A percentile compares a stretch with the other conserved stretches of the same genome.
These are phyloP conservation scores for Xanthia togata DNA, from an alignment of 2,888 invertebrate species.

Conservation along the genomic window DNA sequence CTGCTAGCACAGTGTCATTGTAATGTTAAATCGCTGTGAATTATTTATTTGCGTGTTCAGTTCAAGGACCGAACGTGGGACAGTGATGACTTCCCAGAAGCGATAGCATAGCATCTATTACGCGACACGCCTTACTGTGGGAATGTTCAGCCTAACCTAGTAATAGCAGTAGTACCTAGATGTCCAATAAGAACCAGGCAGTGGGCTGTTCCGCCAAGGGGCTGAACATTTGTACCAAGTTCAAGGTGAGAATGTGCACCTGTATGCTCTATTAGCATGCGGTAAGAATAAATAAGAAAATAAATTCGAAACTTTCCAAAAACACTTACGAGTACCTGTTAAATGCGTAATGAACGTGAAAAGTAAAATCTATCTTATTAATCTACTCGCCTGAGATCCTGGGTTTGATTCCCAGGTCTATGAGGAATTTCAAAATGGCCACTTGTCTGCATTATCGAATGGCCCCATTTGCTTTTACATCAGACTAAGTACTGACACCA, in stretches of 20 bases:
- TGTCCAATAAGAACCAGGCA: constrained; percentile 11
- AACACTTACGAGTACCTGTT: too few relatives aligned
- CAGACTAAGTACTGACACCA: too few relatives aligned
- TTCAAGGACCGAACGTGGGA: constrained; percentile 64
- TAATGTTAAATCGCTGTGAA: constrained; percentile 39
- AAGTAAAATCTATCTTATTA: neutral
- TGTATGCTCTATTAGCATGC: neutral
- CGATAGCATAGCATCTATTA: constrained; percentile 45
- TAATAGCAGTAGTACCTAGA: neutral
- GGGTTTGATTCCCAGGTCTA: neutral
- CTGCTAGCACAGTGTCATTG: constrained; percentile 6
- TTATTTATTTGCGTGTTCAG: constrained; percentile 63
- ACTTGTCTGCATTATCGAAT: too few relatives aligned
- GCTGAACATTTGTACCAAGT: neutral
- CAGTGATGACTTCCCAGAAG: constrained; percentile 59
- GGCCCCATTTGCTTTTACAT: too few relatives aligned
- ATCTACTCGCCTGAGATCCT: neutral
- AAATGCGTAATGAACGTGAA: neutral
- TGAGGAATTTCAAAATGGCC: neutral
- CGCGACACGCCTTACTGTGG: constrained; percentile 49
- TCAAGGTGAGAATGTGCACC: neutral
- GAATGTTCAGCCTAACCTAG: constrained; percentile 29
- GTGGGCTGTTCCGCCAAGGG: neutral
- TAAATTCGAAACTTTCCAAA: neutral
- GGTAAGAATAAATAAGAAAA: neutral